These are phyloP conservation scores for Lamellibrachia luymesi DNA, from an alignment of 1,140 invertebrate genomes.

Conservation along the genomic window DNA sequence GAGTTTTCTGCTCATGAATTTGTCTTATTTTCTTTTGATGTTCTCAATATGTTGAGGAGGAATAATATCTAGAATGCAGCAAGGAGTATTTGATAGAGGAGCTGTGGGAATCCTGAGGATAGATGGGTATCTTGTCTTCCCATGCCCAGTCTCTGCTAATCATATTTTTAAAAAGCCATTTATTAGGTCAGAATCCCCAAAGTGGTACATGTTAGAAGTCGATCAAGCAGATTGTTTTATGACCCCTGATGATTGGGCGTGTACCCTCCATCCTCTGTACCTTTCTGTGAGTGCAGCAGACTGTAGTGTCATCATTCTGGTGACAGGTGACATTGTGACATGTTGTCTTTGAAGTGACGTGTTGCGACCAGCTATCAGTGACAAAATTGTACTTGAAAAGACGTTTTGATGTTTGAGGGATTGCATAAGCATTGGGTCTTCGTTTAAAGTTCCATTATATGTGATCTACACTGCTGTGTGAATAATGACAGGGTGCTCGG, in stretches of 20 bases:
- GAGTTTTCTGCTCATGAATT: too few species aligned
- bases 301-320: background rate
- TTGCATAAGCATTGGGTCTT: background rate
- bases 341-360: background rate
- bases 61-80: too few species aligned
- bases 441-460: background rate
- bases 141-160: too few species aligned
- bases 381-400: background rate
- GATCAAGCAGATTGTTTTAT: background rate
- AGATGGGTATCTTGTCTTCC: too few species aligned
- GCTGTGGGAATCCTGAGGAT: too few species aligned
- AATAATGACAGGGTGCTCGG: background rate
- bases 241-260: background rate
- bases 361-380: background rate
- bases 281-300: background rate
- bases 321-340: background rate
- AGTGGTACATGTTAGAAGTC: too few species aligned
- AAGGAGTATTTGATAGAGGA: too few species aligned
- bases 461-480: background rate
- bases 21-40: too few species aligned
- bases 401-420: background rate
- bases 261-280: background rate
- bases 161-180: too few species aligned
- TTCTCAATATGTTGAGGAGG: too few species aligned
- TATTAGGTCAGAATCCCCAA: too few species aligned